Base-by-base conservation (phyloP, 2,888 invertebrate genomes). In the Trichopoda pennipes region DNA sequence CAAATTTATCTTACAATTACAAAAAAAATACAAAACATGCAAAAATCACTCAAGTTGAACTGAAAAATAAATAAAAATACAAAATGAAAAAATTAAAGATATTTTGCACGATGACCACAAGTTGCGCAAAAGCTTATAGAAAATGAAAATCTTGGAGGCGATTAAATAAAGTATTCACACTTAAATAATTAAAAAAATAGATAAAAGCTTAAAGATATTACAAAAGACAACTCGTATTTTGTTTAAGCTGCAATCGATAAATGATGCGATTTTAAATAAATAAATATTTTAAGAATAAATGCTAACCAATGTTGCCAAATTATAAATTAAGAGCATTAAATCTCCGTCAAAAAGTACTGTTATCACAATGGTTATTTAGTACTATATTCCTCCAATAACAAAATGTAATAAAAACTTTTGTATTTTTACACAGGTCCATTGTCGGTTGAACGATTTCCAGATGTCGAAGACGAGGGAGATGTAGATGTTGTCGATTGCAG, bases 401-500 rank as follows among this genome's bases (percentile, higher is more conserved):
- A 19, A 16, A 61, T 8, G 16, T 44, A 10, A 9, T 61, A 8
- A 42, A 42, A 58, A 61, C 1, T 9, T 19, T 16, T 23, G 2
- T 12, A 12, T 28, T 17, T 55, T 12, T 17, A 23, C 10, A n/a
- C 56, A 91, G 91, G 91, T 86, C 91, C 91, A 58, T 84, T 91
- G 77, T 91, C 91, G 76, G 90, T 91, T 70, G 91, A 91, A 83
- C 90, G 90, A 70, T 91, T 90, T 85, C 87, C 88, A 51, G 94
- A 94, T 81, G 94, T 93, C 55, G 94, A 94, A 84, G 94, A 94
- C 86, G 94, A 94, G 86, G 93, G 94, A 60, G 94, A 94, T 88
- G 94, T 94, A 84, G 94, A 94, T 89, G 94, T 94, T 78, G 94
- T 94, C 87, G 94, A 94, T 89, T 94, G 94, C 87, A 94, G 94